Evolutionary conservation across 2,113 vertebrate species (phyloP).

Genomic region (Misgurnus mizolepis): DNA sequence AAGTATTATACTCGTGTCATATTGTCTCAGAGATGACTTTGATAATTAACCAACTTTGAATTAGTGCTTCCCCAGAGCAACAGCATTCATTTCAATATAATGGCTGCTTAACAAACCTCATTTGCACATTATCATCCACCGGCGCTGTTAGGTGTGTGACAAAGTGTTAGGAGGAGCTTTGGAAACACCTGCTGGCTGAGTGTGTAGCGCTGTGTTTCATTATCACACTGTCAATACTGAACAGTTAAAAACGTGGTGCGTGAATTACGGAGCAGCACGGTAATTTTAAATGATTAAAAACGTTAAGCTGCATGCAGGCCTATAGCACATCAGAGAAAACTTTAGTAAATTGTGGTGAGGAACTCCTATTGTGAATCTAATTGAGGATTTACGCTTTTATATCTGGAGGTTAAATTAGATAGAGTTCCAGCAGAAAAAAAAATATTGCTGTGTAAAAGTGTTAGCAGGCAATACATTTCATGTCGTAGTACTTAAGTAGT

Average conservation of each 20-base stretch:
- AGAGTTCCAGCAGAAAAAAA: too few species aligned
- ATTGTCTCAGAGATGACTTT: conserved; percentile 2
- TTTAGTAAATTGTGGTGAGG: neutral
- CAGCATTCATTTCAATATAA: conserved; percentile 22
- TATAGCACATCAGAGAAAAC: neutral
- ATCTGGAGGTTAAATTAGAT: too few species aligned
- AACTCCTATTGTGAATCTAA: too few species aligned
- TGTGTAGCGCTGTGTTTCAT: conserved; percentile 27
- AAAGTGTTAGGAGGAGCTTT: neutral
- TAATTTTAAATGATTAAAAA: neutral
- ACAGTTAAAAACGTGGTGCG: conserved; percentile 14
- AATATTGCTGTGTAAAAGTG: too few species aligned
- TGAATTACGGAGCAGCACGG: conserved; percentile 8
- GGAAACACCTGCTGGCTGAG: conserved; percentile 31
- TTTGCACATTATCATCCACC: conserved; percentile 11
- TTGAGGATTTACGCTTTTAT: too few species aligned
- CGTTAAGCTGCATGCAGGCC: neutral
- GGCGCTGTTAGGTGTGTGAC: conserved; percentile 11
- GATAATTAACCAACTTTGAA: conserved; percentile 15
- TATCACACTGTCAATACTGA: conserved; percentile 42
- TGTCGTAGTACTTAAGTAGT: too few species aligned
- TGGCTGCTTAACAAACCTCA: conserved; percentile 17
- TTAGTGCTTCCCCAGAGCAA: conserved; percentile 4
- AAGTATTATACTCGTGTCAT: neutral
- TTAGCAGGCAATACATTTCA: too few species aligned